Evolutionary conservation across 2,797 vertebrate species (phyloP), one percentile per base, ranked within the genome.

Genomic region (Nothura maculosa): DNA sequence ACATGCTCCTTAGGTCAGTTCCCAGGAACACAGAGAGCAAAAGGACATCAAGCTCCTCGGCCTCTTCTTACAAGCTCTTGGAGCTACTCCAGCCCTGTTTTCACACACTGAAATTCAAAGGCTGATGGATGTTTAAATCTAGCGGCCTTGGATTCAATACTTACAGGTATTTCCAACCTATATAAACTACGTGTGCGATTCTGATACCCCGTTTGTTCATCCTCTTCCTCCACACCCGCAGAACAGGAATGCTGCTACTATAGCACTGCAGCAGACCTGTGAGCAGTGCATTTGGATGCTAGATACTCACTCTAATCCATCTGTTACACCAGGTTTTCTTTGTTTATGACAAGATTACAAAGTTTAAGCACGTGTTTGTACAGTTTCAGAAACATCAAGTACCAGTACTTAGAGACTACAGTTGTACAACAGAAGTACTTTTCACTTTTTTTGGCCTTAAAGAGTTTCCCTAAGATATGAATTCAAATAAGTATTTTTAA

Each of bases 1-100:
- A 91, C 43, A 50, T 5, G 42, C 38, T 92, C 9, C 60, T 28
- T 79, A 54, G 69, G 69, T 69, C 81, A 92, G 68, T 36, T 74
- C 67, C 75, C 28, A 89, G 89, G 78, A 76, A 87, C 32, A 40
- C 12, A 63, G 47, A 73, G 27, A 76, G n/a, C 10, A 8, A 10
- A 57, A 36, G 7, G 34, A 25, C 20, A 25, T 57, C 5, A 42
- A 87, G 60, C 45, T 24, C 60, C 55, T 22, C 20, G 8, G 24
- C n/a, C 74, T 89, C 77, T 58, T 43, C 48, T 50, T 50, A 25
- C 48, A 25, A 48, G 48, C 25, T 7, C 2, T 25, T 50, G 48
- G 48, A 50, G 48, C 48, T 50, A 25, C 24, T 50, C 48, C 48
- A 50, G 48, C 48, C 12, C 48, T 8, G 12, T 25, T 50, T 50